Percentiles rank a stretch among this genome's conserved stretches.
phyloP scores from a whole-genome alignment of 2,797 vertebrate genomes.

The Dermochelys coriacea region DNA sequence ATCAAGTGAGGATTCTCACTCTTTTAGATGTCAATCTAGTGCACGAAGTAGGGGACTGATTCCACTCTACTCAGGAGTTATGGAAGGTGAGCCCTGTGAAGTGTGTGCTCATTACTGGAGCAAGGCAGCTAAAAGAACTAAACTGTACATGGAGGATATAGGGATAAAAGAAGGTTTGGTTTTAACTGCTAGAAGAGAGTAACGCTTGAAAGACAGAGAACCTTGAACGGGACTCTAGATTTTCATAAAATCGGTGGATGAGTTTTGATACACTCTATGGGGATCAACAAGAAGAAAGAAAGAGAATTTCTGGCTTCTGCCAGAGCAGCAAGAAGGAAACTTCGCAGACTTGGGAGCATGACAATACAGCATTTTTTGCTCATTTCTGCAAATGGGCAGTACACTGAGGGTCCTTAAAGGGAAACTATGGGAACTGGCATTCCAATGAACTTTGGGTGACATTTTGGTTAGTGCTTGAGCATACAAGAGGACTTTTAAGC shows the following conservation, averaged over 20 bases:
- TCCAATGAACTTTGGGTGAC: background rate
- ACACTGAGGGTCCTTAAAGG: background rate
- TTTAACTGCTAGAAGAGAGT: slow-evolving; percentile 34
- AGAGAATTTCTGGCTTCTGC: background rate
- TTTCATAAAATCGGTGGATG: slow-evolving; percentile 27
- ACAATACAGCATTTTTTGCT: background rate
- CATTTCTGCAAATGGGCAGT: background rate
- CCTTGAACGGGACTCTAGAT: background rate
- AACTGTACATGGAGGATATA: background rate
- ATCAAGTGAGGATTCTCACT: too few species aligned
- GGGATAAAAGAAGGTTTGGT: slow-evolving; percentile 9
- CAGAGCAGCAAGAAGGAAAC: background rate
- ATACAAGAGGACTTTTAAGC: background rate
- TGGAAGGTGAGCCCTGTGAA: background rate
- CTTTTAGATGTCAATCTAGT: background rate
- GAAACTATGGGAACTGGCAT: background rate
- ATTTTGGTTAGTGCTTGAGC: background rate
- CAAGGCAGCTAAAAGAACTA: background rate
- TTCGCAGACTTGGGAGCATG: background rate
- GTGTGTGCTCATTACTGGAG: background rate
- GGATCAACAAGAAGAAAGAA: background rate
- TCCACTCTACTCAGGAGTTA: background rate
- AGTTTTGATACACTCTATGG: background rate
- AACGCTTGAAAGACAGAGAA: background rate
- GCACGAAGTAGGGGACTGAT: background rate